Evolutionary conservation across 2,113 vertebrate genomes (phyloP).

Genomic region (Hydrolagus affinis): DNA sequence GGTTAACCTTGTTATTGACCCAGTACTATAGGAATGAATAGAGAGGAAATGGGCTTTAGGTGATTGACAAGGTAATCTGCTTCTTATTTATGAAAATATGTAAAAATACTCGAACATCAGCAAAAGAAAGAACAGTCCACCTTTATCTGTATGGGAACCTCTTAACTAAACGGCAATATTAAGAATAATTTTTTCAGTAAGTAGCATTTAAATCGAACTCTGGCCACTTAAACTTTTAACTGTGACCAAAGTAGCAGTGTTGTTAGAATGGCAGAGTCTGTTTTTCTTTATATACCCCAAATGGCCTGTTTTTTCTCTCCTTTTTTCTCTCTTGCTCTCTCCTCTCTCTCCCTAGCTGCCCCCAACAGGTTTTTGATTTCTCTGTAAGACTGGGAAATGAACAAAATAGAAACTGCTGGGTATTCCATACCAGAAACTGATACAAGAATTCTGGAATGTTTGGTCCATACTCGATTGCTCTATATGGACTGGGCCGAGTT

Average conservation of each 20-base stretch:
- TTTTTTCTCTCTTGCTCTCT: not conserved
- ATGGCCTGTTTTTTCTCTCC: conserved; percentile 27
- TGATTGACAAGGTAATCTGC: conserved; percentile 33
- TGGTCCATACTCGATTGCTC: not conserved
- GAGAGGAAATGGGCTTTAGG: conserved; percentile 28
- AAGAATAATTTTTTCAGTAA: not conserved
- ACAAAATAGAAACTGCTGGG: conserved; percentile 14
- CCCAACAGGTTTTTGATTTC: conserved; percentile 25
- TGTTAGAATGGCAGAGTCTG: conserved; percentile 27
- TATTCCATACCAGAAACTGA: conserved; percentile 6
- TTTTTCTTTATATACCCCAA: conserved; percentile 33
- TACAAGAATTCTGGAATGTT: not conserved
- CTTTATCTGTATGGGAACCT: conserved; percentile 5
- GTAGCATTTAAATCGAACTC: not conserved
- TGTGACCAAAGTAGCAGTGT: conserved; percentile 15
- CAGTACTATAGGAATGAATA: conserved; percentile 23
- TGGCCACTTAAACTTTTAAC: conserved; percentile 9
- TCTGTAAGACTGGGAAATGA: conserved; percentile 12
- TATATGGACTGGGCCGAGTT: not conserved
- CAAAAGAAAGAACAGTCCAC: not conserved
- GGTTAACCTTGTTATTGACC: conserved; percentile 32
- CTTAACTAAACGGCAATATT: not conserved
- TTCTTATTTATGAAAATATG: conserved; percentile 32
- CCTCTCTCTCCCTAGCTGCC: not conserved
- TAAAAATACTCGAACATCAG: conserved; percentile 25